Evolutionary conservation across 2,888 invertebrate species (phyloP).

Genomic region (Ophion costatus): DNA sequence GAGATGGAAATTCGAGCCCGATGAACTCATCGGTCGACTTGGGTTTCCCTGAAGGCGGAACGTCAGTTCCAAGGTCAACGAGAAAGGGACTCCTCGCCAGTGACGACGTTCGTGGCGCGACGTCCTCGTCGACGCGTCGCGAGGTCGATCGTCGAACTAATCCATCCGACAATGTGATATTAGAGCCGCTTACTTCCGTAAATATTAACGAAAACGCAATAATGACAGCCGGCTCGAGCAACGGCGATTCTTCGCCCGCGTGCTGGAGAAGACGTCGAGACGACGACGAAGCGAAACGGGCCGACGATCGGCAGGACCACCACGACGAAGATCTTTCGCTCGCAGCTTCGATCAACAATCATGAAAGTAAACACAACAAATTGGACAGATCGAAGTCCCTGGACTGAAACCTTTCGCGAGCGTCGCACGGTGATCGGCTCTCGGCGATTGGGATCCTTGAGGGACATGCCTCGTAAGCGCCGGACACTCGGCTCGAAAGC

Average conservation of each 20-base stretch:
- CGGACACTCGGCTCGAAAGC: not conserved
- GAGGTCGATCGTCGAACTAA: constrained; percentile 70
- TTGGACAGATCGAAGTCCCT: constrained; percentile 82
- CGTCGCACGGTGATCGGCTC: not conserved
- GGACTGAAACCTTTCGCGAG: constrained; percentile 73
- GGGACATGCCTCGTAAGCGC: not conserved
- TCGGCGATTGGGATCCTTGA: too few species aligned
- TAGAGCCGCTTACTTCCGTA: constrained; percentile 78
- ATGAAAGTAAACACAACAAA: constrained; percentile 82
- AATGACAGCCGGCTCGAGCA: not conserved
- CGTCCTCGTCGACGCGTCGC: constrained; percentile 34
- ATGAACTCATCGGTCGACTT: constrained; percentile 11
- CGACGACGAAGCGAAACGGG: constrained; percentile 36
- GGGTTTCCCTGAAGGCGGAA: constrained; percentile 2
- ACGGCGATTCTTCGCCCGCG: not conserved
- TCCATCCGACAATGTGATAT: constrained; percentile 84
- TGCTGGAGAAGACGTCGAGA: constrained; percentile 46
- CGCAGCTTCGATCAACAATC: constrained; percentile 73
- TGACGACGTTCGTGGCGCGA: constrained; percentile 21
- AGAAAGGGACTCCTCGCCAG: constrained; percentile 45
- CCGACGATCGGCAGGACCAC: constrained; percentile 15
- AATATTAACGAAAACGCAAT: constrained; percentile 46
- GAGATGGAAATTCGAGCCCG: not conserved
- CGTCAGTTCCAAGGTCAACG: constrained; percentile 55
- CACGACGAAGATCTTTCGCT: constrained; percentile 17